A percentile compares a stretch with the other conserved stretches of the same genome.
Evolutionary conservation across 2,888 invertebrate species (phyloP).

Genomic region (Mythimna vitellina): DNA sequence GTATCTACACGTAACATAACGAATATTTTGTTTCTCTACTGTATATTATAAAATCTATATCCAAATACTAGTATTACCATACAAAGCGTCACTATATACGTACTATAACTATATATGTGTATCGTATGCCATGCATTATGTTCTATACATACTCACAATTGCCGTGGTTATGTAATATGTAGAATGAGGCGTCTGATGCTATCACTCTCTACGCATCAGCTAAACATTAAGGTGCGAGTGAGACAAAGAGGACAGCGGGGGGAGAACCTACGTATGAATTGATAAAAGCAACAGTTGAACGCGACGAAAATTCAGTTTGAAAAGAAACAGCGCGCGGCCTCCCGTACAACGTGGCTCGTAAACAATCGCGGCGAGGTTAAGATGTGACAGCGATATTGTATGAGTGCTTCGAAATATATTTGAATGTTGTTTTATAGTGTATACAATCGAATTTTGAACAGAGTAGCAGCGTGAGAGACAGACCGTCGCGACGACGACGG

Average conservation of each 20-base stretch:
- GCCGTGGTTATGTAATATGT: slow-evolving; percentile 74
- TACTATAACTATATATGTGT: slow-evolving; percentile 59
- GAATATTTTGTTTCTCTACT: slow-evolving; percentile 10
- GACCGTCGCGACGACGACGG: slow-evolving; percentile 74
- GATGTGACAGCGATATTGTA: slow-evolving; percentile 85
- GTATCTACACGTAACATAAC: background rate
- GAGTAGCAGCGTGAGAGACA: slow-evolving; percentile 69
- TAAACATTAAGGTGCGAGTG: slow-evolving; percentile 74
- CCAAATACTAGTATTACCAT: slow-evolving; percentile 50
- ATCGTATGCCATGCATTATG: slow-evolving; percentile 73
- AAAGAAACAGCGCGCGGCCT: slow-evolving; percentile 79
- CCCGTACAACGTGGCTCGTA: slow-evolving; percentile 72
- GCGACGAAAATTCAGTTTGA: slow-evolving; percentile 87
- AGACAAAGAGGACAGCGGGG: slow-evolving; percentile 78
- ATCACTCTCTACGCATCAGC: slow-evolving; percentile 75
- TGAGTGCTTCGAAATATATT: slow-evolving; percentile 80
- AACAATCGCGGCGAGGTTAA: slow-evolving; percentile 80
- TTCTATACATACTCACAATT: slow-evolving; percentile 70
- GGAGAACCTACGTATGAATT: slow-evolving; percentile 82
- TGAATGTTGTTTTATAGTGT: slow-evolving; percentile 75
- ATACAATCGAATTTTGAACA: slow-evolving; percentile 68
- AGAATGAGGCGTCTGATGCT: slow-evolving; percentile 72
- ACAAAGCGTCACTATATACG: slow-evolving; percentile 45
- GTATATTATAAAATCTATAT: slow-evolving; percentile 25
- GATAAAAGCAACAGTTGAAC: slow-evolving; percentile 89